phyloP scores from a whole-genome alignment of 2,888 invertebrate species.

The Barypeithes pellucidus region DNA sequence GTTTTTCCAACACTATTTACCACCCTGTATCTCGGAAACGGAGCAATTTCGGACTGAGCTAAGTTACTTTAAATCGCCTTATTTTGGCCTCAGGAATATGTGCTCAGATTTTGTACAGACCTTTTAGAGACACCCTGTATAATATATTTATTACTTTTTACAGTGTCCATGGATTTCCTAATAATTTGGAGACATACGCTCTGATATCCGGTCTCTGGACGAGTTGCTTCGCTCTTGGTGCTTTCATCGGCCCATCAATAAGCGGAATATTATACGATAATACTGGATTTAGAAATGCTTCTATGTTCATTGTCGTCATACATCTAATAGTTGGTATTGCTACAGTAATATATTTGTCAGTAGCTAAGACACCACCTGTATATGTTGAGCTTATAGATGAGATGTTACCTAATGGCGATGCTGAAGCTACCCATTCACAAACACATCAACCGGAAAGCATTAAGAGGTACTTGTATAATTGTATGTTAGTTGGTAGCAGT shows the following conservation, averaged over 20 bases:
- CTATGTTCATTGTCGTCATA: conserved; percentile 80
- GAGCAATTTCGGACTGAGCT: no score
- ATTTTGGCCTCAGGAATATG: no score
- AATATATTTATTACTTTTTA: conserved; percentile 39
- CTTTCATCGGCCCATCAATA: conserved; percentile 87
- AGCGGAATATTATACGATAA: conserved; percentile 83
- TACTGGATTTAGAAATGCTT: conserved; percentile 81
- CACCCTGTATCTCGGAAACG: no score
- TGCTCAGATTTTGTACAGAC: no score
- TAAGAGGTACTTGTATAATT: conserved; percentile 64
- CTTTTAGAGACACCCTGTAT: no score
- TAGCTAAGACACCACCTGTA: conserved; percentile 57
- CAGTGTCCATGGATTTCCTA: conserved; percentile 84
- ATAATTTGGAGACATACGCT: conserved; percentile 91
- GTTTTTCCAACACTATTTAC: no score
- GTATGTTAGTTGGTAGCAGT: no score
- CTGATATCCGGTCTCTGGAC: conserved; percentile 93
- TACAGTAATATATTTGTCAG: conserved; percentile 70
- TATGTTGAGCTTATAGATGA: conserved; percentile 72
- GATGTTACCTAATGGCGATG: conserved; percentile 73
- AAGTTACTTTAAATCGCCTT: no score
- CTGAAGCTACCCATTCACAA: conserved; percentile 67
- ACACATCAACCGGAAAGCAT: conserved; percentile 65
- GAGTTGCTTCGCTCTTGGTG: conserved; percentile 90
- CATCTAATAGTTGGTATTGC: conserved; percentile 77